A percentile compares a stretch with the other conserved stretches of the same genome.
These are phyloP conservation scores for Himantopus leucocephalus DNA, from an alignment of 2,113 vertebrate genomes.

Conservation along the genomic window DNA sequence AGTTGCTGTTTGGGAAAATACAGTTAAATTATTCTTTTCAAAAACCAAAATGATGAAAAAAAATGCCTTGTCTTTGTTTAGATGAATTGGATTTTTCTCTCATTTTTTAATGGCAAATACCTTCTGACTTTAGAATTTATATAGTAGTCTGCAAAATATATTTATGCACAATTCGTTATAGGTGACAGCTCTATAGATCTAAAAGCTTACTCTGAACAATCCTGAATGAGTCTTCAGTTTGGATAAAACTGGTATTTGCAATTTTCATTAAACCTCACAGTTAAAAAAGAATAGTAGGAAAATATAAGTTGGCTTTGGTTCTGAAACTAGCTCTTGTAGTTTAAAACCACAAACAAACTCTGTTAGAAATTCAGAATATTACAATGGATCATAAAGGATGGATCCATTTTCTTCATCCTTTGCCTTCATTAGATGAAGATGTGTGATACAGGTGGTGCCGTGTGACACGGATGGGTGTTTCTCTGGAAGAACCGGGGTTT, in stretches of 20 bases:
- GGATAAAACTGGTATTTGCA: not conserved
- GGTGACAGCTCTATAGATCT: not conserved
- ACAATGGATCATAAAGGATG: accelerated
- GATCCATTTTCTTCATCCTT: not conserved
- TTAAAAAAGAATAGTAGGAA: not conserved
- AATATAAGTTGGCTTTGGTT: not conserved
- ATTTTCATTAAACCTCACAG: not conserved
- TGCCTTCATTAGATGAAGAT: not conserved
- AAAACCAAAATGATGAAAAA: not conserved
- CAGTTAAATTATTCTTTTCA: not conserved
- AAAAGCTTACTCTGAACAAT: not conserved
- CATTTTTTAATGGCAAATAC: not conserved
- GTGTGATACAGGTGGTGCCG: not conserved
- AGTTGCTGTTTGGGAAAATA: not conserved
- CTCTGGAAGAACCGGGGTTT: not conserved
- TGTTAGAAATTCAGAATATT: not conserved
- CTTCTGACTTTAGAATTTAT: not conserved
- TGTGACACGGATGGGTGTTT: not conserved
- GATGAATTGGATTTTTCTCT: not conserved
- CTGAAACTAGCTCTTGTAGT: not conserved
- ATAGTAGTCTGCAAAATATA: not conserved
- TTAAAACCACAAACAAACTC: not conserved
- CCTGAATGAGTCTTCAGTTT: not conserved
- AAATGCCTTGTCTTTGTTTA: not conserved
- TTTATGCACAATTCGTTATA: not conserved